phyloP scores from a whole-genome alignment of 1,140 invertebrate genomes.

The Cherax quadricarinatus region DNA sequence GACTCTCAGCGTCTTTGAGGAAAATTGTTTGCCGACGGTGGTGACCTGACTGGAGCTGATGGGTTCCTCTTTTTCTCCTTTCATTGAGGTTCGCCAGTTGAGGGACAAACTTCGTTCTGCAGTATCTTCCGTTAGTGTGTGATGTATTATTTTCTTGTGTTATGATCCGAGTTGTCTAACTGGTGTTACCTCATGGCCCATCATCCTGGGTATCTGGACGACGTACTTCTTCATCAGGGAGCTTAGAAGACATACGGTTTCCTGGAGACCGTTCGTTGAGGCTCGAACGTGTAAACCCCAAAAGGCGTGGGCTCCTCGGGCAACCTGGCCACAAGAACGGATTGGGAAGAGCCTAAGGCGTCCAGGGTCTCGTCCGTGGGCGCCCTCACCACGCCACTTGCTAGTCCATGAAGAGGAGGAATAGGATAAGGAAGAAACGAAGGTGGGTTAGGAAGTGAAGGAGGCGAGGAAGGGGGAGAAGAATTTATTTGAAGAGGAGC shows the following conservation, averaged over 20 bases:
- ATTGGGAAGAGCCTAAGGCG: background rate
- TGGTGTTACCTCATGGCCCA: background rate
- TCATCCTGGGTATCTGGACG: background rate
- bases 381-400: background rate
- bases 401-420: background rate
- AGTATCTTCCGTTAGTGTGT: too few species aligned
- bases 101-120: too few species aligned
- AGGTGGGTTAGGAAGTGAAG: background rate
- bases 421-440: background rate
- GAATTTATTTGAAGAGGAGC: background rate
- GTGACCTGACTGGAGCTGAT: too few species aligned
- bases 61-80: too few species aligned
- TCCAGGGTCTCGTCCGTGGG: background rate
- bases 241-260: background rate
- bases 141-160: too few species aligned
- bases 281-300: background rate
- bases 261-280: background rate
- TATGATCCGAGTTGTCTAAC: background rate
- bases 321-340: background rate
- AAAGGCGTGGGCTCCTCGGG: background rate
- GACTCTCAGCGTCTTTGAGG: too few species aligned
- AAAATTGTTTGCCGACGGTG: too few species aligned
- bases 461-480: background rate
- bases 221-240: background rate
- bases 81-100: too few species aligned